Base-by-base conservation (phyloP, 37 sponge, comb jelly and placozoan species). In the Beroe ovata region DNA sequence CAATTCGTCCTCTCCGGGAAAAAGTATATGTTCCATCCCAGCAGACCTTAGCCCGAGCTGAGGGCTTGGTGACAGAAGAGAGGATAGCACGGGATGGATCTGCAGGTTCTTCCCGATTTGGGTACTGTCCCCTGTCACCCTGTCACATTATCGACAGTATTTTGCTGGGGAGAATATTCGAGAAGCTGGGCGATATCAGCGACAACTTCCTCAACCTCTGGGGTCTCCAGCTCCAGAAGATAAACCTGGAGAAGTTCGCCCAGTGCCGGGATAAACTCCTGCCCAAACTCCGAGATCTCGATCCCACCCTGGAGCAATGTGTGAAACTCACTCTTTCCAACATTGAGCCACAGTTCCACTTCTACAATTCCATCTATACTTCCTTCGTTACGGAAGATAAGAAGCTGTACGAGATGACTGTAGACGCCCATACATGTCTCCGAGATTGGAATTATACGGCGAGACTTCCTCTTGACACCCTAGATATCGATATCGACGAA, bases 191-290 rank as follows among this genome's bases (percentile, higher is more conserved):
- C 35, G 71, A 69, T 36, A 29, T 69, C 25, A 69, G 38, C 38
- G 71, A 69, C 36, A 69, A 69, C 20, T 69, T 69, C 38, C 71
- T 69, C 4, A 69, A 69, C 38, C 71, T 69, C 38, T 69, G 71
- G 71, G 71, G 71, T 8, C 38, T 69, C 36, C 71, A 69, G 25
- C 71, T 69, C 6, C 71, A 69, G 38, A 69, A 69, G 20, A 25
- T 69, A 16, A 16, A 69, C 25, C 71, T 69, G 19, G 71, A 69
- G 32, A 32, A 36, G 38, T 69, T 69, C 38, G 6, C 38, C 32
- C 71, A 25, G 38, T 69, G 38, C 36, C 36, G 25, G 20, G 38
- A 32, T 25, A 32, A 16, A 20, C 38, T 69, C 1, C 18, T 36
- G 38, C 6, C 36, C 18, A 69, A 69, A 69, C 71, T 69, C 6